Evolutionary conservation across 1,140 invertebrate genomes (phyloP), one percentile per base, ranked within the genome.

Genomic region (Cydia fagiglandana): DNA sequence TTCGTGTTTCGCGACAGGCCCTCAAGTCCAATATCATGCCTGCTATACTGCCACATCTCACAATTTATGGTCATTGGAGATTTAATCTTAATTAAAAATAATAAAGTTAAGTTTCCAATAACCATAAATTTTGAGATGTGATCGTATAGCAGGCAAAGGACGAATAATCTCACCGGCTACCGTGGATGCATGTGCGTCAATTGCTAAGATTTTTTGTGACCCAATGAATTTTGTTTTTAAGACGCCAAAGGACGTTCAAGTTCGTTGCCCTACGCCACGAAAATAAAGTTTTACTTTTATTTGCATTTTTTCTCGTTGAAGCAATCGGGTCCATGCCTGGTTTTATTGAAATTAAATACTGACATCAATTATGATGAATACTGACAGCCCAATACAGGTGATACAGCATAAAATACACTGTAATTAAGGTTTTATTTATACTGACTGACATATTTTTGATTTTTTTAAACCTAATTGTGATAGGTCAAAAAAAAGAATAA

Each of bases 161-260:
- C 24, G 0, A 24, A 24, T 17, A 56, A 47, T 47, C 45, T 47
- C 45, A 47, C 56, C 20, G 20, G 56, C 56, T 61, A 61, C 7
- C 56, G 20, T 61, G 56, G 4, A 61, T 24, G 17, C 56, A 61
- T 61, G 24, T 61, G 20, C 56, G 56, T 61, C 41, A 38, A 45
- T 17, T 41, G 15, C 17, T 17, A 70, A 38, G 66, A 41, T 70
- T 70, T 70, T 70, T 70, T 70, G 66, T 38, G 66, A 70, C 34
- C 66, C 66, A 70, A 70, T 70, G 24, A 70, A 70, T 70, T 70
- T 70, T 70, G 34, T 38, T 70, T 70, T 70, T 41, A 41, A n/a
- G 2, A n/a, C 66, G n/a, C 17, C 24, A 38, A 70, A 70, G 30
- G 34, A 70, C 66, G 30, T 41, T 70, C 66, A 70, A 30, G 66